Evolutionary conservation across 2,113 vertebrate genomes (phyloP).

Genomic region (Cettia cetti): DNA sequence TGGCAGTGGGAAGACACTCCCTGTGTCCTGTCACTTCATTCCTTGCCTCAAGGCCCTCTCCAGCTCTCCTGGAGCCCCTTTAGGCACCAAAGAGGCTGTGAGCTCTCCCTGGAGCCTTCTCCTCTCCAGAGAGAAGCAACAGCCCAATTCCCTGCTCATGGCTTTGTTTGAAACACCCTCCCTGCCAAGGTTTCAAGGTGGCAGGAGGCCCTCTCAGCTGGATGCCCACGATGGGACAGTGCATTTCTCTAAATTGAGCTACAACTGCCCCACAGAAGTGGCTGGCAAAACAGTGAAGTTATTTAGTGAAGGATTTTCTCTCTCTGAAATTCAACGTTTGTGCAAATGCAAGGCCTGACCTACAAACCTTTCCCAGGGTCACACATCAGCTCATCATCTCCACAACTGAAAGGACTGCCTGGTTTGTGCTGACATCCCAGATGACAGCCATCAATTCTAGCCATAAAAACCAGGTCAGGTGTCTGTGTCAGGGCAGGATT

Average conservation of each 20-base stretch:
- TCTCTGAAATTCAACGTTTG: background rate
- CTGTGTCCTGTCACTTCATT: background rate
- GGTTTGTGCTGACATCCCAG: background rate
- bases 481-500: background rate
- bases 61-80: background rate
- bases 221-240: background rate
- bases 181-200: background rate
- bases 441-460: background rate
- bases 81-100: background rate
- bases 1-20: background rate
- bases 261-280: background rate
- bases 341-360: background rate
- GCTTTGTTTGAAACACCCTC: background rate
- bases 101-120: background rate
- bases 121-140: background rate
- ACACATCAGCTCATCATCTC: background rate
- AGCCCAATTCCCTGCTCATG: background rate
- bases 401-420: background rate
- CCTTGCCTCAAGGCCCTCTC: fast-evolving
- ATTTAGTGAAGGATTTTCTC: background rate
- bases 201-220: background rate
- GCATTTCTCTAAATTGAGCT: background rate
- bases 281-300: background rate
- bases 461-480: background rate
- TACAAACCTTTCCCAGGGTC: background rate